Base-by-base conservation (phyloP, 2,797 vertebrate species). In the Mus spretus region DNA sequence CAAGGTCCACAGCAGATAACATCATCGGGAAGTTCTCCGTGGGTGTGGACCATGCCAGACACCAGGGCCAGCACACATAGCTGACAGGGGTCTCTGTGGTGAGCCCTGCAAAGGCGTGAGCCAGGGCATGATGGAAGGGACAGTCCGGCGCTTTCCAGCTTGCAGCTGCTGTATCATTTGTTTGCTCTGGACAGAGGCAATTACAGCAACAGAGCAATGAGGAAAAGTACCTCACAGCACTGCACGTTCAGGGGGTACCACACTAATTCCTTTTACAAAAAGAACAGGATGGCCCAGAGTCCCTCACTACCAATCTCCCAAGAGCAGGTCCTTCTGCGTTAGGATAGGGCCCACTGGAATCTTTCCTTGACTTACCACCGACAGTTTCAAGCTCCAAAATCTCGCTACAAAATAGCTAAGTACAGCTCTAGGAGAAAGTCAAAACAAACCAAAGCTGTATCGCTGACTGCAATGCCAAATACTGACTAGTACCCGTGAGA, bases 161-260 rank as follows among this genome's bases (percentile, higher is more conserved):
- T 17, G 55, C 95, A 92, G 89, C 89, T 94, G 89, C n/a, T 80
- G 65, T 77, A 61, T 79, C 94, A 93, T 89, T 83, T 86, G 84
- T 96, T 97, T 92, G 74, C 90, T 91, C 85, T 95, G 78, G 83
- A 96, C 20, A 88, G 90, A 47, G 89, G 63, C 74, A 79, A 94
- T 26, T 24, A 14, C 57, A 78, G 86, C 31, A 70, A 87, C 87
- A 88, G 63, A 70, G 53, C 55, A 90, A 96, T 19, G 67, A 70
- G 65, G 14, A 85, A 67, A 96, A 50, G 75, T 1, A 80, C 9
- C 74, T 93, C 3, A 0, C 24, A 82, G 77, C 65, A 28, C 6
- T 47, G 26, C 4, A 70, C 1, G 10, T 11, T 74, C 17, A 22
- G 88, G n/a, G 10, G 4, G 1, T 24, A 4, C 15, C 53, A 87